These are phyloP conservation scores for Euleptes europaea DNA, from an alignment of 2,113 vertebrate species.

Conservation along the genomic window DNA sequence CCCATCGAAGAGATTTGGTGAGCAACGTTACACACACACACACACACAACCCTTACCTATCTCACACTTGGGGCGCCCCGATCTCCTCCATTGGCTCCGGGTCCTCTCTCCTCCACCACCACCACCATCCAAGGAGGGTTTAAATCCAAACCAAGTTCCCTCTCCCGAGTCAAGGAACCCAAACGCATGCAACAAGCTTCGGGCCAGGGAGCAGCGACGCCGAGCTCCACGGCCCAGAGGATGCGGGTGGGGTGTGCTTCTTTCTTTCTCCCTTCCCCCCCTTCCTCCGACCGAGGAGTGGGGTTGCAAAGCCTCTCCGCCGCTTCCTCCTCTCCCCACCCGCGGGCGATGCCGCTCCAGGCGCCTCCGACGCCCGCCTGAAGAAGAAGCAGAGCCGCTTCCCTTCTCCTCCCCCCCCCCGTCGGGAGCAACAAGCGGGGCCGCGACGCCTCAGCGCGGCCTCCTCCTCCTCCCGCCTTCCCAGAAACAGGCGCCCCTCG, in stretches of 20 bases:
- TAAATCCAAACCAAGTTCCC: constrained; percentile 44
- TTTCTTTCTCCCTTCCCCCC: not conserved
- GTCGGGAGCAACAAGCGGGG: not conserved
- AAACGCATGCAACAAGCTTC: not conserved
- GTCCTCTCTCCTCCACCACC: not conserved
- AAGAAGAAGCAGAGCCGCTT: constrained; percentile 7
- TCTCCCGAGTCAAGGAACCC: not conserved
- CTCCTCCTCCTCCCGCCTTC: not conserved
- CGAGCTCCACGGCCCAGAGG: not conserved
- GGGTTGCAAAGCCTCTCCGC: not conserved
- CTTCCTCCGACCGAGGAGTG: not conserved
- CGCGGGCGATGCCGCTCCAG: not conserved
- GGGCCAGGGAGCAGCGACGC: not conserved
- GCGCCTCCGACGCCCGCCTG: not conserved
- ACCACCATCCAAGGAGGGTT: not conserved
- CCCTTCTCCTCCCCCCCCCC: constrained; percentile 16
- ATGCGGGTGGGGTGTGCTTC: not conserved
- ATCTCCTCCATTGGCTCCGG: constrained; percentile 24
- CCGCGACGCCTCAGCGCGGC: not conserved
- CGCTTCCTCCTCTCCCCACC: too few relatives aligned
- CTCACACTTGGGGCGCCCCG: constrained; percentile 32
- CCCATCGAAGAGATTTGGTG: constrained; percentile 13
- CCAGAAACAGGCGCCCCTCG: not conserved
- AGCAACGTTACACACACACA: not conserved
- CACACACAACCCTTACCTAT: constrained; percentile 32